Percentiles rank a stretch among this genome's conserved stretches.
Conservation (phyloP, 2,888 invertebrate species). For the Drosophila gaucha region DNA sequence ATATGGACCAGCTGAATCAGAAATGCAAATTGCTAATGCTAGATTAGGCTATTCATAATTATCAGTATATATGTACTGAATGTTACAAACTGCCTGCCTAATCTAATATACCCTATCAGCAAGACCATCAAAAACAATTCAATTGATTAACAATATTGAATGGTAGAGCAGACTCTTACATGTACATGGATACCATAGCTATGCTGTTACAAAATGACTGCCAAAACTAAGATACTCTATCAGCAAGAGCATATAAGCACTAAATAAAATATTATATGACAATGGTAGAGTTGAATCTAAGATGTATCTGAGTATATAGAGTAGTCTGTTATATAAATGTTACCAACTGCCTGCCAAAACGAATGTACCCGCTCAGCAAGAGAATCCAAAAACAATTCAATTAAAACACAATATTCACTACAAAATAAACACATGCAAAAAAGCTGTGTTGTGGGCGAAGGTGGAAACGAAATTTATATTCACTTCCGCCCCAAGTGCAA, state of each 20-base stretch:
- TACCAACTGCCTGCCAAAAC: not conserved
- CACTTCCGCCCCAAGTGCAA: constrained; percentile 41
- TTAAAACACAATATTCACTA: constrained; percentile 2
- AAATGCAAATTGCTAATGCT: no score
- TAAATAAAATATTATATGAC: no score
- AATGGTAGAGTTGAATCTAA: no score
- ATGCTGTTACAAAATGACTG: not conserved
- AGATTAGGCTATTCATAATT: no score
- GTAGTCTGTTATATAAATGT: no score
- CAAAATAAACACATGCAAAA: constrained; percentile 14
- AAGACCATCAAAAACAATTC: not conserved
- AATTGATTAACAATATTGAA: not conserved
- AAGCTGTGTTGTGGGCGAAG: constrained; percentile 21
- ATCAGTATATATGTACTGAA: not conserved
- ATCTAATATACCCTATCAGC: not conserved
- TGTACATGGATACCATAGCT: not conserved
- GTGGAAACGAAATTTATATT: constrained; percentile 33
- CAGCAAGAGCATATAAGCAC: not conserved
- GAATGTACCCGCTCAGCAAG: not conserved
- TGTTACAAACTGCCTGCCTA: not conserved
- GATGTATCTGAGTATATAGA: no score
- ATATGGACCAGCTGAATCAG: no score
- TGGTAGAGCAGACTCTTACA: not conserved
- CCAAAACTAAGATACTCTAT: no score
- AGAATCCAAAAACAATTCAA: not conserved